Evolutionary conservation across 2,888 invertebrate species (phyloP).

Genomic region (Pyrrhosoma nymphula): DNA sequence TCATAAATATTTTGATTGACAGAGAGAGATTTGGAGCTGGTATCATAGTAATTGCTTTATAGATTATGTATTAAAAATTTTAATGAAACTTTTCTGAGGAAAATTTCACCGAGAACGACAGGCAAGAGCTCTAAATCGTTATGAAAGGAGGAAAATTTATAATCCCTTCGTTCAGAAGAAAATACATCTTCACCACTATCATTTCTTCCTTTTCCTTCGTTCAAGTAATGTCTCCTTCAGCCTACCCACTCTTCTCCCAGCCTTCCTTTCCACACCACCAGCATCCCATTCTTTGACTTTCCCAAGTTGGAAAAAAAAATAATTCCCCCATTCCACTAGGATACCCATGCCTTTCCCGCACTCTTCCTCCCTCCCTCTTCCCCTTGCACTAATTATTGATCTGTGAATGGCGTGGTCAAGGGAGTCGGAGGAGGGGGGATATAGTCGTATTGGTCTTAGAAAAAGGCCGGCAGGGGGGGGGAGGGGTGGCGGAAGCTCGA

Average conservation of each 20-base stretch:
- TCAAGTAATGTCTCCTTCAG: too few species aligned
- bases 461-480: background rate
- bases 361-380: background rate
- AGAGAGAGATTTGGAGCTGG: too few species aligned
- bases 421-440: background rate
- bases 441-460: conserved; percentile 51
- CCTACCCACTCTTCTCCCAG: background rate
- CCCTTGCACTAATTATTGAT: conserved; percentile 62
- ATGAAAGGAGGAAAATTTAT: too few species aligned
- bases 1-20: too few species aligned
- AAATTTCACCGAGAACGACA: too few species aligned
- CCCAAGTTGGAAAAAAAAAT: background rate
- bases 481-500: background rate
- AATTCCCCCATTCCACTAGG: background rate
- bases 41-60: too few species aligned
- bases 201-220: background rate
- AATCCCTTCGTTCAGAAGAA: too few species aligned
- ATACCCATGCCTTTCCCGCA: background rate
- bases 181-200: background rate
- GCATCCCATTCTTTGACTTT: background rate
- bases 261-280: background rate
- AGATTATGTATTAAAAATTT: too few species aligned
- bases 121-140: too few species aligned
- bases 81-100: too few species aligned
- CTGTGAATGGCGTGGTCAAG: conserved; percentile 63